phyloP scores from a whole-genome alignment of 2,888 invertebrate species.

The Mellilla xanthometata region DNA sequence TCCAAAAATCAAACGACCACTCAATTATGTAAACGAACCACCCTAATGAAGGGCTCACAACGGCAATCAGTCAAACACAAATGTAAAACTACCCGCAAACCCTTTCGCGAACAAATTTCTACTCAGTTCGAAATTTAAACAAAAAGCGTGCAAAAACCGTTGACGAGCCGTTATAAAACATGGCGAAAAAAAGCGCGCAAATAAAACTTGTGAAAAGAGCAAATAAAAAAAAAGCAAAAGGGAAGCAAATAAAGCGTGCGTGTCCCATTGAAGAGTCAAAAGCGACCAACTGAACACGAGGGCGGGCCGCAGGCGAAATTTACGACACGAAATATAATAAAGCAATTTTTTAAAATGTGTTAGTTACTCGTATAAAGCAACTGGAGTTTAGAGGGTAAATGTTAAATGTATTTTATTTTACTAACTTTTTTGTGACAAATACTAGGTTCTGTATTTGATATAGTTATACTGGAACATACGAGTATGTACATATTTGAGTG shows the following conservation, averaged over 20 bases:
- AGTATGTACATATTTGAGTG: too few relatives aligned
- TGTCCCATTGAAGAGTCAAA: slow-evolving; percentile 2
- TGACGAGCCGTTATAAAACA: slow-evolving; percentile 21
- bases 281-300: neutral
- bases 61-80: neutral
- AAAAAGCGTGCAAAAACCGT: slow-evolving; percentile 13
- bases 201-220: slow-evolving; percentile 18
- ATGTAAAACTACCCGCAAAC: slow-evolving; percentile 10
- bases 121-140: slow-evolving; percentile 15
- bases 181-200: slow-evolving; percentile 13
- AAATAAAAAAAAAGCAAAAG: slow-evolving; percentile 17
- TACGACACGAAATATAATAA: too few relatives aligned
- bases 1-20: neutral
- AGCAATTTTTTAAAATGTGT: too few relatives aligned
- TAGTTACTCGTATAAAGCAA: too few relatives aligned
- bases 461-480: too few relatives aligned
- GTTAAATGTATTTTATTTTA: too few relatives aligned
- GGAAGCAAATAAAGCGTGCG: slow-evolving; percentile 12
- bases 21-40: slow-evolving; percentile 13
- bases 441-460: too few relatives aligned
- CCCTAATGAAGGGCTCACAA: slow-evolving; percentile 6
- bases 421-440: too few relatives aligned
- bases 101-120: slow-evolving; percentile 18
- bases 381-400: too few relatives aligned
- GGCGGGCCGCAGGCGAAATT: neutral